phyloP scores from a whole-genome alignment of 2,888 invertebrate genomes.

The Ceramica pisi region DNA sequence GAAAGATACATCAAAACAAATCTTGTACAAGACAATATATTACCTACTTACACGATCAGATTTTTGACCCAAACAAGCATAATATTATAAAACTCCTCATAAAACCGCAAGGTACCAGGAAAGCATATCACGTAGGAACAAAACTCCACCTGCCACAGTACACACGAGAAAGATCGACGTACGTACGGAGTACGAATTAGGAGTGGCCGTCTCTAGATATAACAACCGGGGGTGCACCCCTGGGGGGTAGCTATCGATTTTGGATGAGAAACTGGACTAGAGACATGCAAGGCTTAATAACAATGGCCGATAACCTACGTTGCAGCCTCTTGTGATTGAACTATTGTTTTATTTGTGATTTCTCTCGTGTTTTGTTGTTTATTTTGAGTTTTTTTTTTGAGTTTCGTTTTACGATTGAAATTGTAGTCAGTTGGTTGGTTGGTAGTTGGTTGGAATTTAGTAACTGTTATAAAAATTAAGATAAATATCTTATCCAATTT shows the following conservation, averaged over 20 bases:
- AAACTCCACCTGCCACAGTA: slow-evolving; percentile 57
- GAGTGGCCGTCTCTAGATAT: slow-evolving; percentile 83
- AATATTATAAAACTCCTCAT: neutral
- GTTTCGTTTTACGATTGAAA: neutral
- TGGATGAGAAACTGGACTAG: slow-evolving; percentile 90
- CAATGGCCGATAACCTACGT: slow-evolving; percentile 86
- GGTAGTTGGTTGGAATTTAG: too few species aligned
- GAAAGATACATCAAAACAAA: neutral
- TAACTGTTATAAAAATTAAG: neutral
- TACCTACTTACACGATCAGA: neutral
- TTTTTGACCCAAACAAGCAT: neutral
- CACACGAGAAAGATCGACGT: slow-evolving; percentile 73
- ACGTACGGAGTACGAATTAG: slow-evolving; percentile 83
- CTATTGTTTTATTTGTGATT: slow-evolving; percentile 64
- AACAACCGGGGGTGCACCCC: slow-evolving; percentile 83
- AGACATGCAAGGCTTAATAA: slow-evolving; percentile 90
- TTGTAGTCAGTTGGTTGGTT: neutral
- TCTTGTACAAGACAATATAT: neutral
- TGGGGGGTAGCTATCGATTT: slow-evolving; percentile 87
- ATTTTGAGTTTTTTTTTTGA: slow-evolving; percentile 9
- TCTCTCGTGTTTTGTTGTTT: slow-evolving; percentile 40
- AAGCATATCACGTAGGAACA: slow-evolving; percentile 38
- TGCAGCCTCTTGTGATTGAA: slow-evolving; percentile 68
- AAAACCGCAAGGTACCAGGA: slow-evolving; percentile 40
- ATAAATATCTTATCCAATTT: neutral